Percentiles rank a stretch among this genome's conserved stretches.
Conservation (phyloP, 2,113 vertebrate genomes). For the Pedetes capensis region DNA sequence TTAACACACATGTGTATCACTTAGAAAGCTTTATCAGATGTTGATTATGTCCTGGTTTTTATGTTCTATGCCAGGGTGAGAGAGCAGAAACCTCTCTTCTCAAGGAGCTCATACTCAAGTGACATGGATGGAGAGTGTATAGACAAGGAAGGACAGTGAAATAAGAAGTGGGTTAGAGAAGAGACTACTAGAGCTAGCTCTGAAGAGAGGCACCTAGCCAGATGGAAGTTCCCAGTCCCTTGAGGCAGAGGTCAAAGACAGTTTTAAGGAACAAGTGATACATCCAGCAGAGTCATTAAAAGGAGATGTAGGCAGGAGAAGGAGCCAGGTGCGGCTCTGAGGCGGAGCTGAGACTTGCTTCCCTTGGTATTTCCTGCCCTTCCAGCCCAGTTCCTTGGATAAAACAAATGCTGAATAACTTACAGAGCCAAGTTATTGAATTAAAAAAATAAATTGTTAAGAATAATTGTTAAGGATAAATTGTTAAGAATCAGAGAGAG, state of each 20-base stretch:
- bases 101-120: background rate
- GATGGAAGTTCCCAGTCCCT: background rate
- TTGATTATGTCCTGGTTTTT: background rate
- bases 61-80: background rate
- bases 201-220: background rate
- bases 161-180: background rate
- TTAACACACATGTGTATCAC: background rate
- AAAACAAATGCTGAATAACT: background rate
- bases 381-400: background rate
- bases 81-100: background rate
- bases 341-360: background rate
- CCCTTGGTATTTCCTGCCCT: background rate
- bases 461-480: background rate
- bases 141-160: background rate
- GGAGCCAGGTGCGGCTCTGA: background rate
- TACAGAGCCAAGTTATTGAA: background rate
- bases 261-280: background rate
- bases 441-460: background rate
- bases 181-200: too few relatives aligned
- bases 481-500: constrained; percentile 11
- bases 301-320: background rate
- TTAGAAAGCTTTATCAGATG: background rate
- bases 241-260: background rate
- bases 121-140: background rate
- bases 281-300: background rate